Percentiles rank a stretch among this genome's conserved stretches.
These are phyloP conservation scores for Sialia sialis DNA, from an alignment of 2,113 vertebrate genomes.

Conservation along the genomic window DNA sequence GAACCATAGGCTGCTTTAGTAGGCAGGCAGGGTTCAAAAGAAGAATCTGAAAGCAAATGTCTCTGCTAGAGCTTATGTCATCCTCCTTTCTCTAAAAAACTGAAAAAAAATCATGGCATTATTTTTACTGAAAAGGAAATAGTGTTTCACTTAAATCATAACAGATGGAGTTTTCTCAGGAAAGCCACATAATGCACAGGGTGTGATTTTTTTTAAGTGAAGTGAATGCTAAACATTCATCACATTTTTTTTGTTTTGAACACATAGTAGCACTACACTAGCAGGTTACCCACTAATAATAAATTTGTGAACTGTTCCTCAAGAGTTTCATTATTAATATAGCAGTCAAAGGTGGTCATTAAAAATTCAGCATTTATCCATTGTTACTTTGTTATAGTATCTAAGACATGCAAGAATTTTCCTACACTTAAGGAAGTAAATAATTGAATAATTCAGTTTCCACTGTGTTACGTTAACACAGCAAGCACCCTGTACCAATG, in stretches of 20 bases:
- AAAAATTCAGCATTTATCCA: constrained; percentile 35
- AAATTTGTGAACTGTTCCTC: constrained; percentile 13
- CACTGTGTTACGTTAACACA: constrained; percentile 1
- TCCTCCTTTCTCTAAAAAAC: not conserved
- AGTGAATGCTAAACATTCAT: constrained; percentile 42
- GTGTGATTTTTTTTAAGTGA: constrained; percentile 42
- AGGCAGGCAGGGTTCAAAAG: constrained; percentile 34
- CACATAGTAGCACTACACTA: constrained; percentile 16
- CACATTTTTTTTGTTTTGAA: constrained; percentile 47
- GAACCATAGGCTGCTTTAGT: constrained; percentile 9
- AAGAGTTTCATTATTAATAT: constrained; percentile 17
- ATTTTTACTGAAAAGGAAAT: constrained; percentile 43
- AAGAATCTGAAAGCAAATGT: constrained; percentile 32
- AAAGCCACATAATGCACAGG: constrained; percentile 55
- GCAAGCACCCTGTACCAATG: not conserved
- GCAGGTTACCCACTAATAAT: constrained; percentile 11
- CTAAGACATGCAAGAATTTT: not conserved
- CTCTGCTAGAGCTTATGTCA: constrained; percentile 14
- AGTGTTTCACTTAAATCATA: constrained; percentile 20
- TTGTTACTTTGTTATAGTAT: not conserved
- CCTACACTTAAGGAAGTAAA: not conserved
- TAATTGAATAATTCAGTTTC: constrained; percentile 13
- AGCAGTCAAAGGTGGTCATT: not conserved
- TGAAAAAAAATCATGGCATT: not conserved
- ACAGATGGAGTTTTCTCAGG: constrained; percentile 58